A percentile compares a stretch with the other conserved stretches of the same genome.
Evolutionary conservation across 1,140 invertebrate species (phyloP).

Genomic region (Diachasma alloeum): DNA sequence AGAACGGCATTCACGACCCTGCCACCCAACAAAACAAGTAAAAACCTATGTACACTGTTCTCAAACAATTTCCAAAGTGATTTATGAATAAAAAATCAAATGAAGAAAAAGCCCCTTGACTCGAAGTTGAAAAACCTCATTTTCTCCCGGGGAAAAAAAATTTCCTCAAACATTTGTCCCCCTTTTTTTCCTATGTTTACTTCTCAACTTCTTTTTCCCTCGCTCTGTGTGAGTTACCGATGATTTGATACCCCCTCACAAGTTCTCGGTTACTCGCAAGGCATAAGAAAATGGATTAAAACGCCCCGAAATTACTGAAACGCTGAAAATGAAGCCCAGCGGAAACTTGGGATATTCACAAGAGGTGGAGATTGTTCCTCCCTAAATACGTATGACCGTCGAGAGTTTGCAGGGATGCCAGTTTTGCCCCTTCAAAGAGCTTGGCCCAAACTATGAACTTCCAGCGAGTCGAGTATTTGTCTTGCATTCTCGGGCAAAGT

Average conservation of each 20-base stretch:
- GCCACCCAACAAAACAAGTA: neutral
- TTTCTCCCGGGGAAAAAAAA: neutral
- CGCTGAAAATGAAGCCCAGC: too few species aligned
- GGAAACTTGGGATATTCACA: neutral
- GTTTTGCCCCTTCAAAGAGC: constrained; percentile 1
- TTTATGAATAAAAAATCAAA: neutral
- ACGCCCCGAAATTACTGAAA: neutral
- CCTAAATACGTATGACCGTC: constrained; percentile 20
- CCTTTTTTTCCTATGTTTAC: too few species aligned
- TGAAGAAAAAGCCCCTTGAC: neutral
- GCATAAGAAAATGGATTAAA: neutral
- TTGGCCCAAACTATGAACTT: neutral
- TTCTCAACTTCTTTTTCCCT: neutral
- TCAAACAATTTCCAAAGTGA: neutral
- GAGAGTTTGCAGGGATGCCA: constrained; percentile 5
- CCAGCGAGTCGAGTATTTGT: constrained; percentile 21
- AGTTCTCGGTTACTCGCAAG: neutral
- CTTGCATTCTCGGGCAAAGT: constrained; percentile 11
- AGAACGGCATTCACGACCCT: constrained; percentile 45
- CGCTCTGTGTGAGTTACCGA: neutral
- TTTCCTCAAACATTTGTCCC: too few species aligned
- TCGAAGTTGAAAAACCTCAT: neutral
- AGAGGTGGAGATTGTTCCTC: constrained; percentile 6
- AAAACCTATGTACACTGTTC: too few species aligned
- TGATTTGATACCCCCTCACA: neutral